Conservation (phyloP, 2,888 invertebrate species). For the Clivina fossor region DNA sequence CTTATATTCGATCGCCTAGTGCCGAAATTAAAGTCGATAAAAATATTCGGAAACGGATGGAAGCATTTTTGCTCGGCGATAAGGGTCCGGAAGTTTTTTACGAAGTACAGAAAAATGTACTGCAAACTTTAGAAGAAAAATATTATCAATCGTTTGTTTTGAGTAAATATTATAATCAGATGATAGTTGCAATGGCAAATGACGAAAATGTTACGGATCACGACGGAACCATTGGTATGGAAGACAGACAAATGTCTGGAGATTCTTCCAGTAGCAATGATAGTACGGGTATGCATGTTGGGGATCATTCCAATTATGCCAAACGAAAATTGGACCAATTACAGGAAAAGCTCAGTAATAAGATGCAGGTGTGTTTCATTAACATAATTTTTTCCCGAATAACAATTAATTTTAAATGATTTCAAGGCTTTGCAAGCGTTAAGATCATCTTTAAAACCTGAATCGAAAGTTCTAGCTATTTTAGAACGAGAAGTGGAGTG, state of each 20-base stretch:
- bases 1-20: slow-evolving; percentile 78
- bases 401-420: slow-evolving; percentile 12
- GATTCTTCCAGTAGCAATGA: slow-evolving; percentile 59
- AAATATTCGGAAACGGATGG: slow-evolving; percentile 79
- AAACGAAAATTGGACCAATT: slow-evolving; percentile 79
- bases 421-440: slow-evolving; percentile 76
- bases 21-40: slow-evolving; percentile 83
- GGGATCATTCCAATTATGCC: slow-evolving; percentile 81
- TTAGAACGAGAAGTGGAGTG: slow-evolving; percentile 83
- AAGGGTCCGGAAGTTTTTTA: slow-evolving; percentile 86
- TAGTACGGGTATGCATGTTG: slow-evolving; percentile 62
- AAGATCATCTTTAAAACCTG: slow-evolving; percentile 78
- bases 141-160: slow-evolving; percentile 87
- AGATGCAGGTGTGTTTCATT: slow-evolving; percentile 63
- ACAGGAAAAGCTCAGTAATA: slow-evolving; percentile 82
- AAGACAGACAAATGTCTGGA: slow-evolving; percentile 60
- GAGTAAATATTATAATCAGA: slow-evolving; percentile 79
- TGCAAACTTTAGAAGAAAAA: slow-evolving; percentile 79
- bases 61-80: slow-evolving; percentile 77
- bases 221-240: slow-evolving; percentile 55
- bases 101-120: slow-evolving; percentile 79
- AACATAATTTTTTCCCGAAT: slow-evolving; percentile 2
- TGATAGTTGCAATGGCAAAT: slow-evolving; percentile 66
- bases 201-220: slow-evolving; percentile 56
- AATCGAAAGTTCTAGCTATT: slow-evolving; percentile 76